A percentile compares a stretch with the other conserved stretches of the same genome.
phyloP scores from a whole-genome alignment of 1,140 invertebrate genomes.

The Sipha flava region DNA sequence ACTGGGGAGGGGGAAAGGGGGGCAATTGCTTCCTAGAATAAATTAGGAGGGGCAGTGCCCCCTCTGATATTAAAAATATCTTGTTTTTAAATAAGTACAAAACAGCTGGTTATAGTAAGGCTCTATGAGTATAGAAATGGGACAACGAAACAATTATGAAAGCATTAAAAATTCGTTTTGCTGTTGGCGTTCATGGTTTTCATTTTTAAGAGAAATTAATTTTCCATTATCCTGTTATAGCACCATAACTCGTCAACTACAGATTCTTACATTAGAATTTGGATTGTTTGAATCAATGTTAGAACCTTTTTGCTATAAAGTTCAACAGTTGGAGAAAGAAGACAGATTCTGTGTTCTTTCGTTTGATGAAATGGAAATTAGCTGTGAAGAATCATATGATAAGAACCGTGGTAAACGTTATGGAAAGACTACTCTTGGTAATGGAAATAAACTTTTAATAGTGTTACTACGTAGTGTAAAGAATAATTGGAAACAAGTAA shows the following conservation, averaged over 20 bases:
- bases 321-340: background rate
- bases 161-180: too few relatives aligned
- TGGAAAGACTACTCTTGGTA: background rate
- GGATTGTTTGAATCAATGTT: background rate
- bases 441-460: background rate
- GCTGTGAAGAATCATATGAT: background rate
- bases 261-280: background rate
- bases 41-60: too few relatives aligned
- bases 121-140: too few relatives aligned
- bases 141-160: too few relatives aligned
- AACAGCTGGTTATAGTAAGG: too few relatives aligned
- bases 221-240: background rate
- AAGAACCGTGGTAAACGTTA: background rate
- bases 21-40: too few relatives aligned
- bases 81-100: too few relatives aligned
- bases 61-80: too few relatives aligned
- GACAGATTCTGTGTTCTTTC: background rate
- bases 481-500: slow-evolving; percentile 21
- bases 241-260: background rate
- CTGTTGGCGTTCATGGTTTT: too few relatives aligned
- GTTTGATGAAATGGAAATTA: slow-evolving; percentile 8
- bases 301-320: background rate
- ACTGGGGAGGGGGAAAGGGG: too few relatives aligned
- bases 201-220: background rate
- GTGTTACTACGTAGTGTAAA: background rate